phyloP scores from a whole-genome alignment of 2,797 vertebrate species.

The Sphenopsis melanotis region DNA sequence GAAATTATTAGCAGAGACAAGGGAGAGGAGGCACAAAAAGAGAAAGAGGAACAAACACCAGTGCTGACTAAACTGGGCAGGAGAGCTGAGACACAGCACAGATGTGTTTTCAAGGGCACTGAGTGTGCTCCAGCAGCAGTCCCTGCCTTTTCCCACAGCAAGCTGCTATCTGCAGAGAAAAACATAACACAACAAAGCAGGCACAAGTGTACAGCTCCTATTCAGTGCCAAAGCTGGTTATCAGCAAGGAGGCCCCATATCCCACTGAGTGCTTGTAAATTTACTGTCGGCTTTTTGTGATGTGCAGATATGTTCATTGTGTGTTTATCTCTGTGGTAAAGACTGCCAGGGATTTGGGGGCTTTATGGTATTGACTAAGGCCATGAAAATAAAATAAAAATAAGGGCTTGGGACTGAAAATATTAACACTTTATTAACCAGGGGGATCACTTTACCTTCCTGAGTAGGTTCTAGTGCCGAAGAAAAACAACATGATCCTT shows the following conservation, averaged over 20 bases:
- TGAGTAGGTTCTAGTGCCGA: not conserved
- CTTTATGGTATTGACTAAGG: not conserved
- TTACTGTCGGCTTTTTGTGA: not conserved
- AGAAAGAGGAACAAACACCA: not conserved
- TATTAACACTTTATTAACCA: not conserved
- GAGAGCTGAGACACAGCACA: not conserved
- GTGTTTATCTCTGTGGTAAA: not conserved
- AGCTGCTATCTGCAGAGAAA: not conserved
- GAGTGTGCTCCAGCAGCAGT: not conserved
- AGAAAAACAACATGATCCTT: not conserved
- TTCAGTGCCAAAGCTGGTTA: slow-evolving; percentile 1
- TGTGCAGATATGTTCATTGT: not conserved
- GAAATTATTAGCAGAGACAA: not conserved
- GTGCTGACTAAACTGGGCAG: not conserved
- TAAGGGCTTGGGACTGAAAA: not conserved
- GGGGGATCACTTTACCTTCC: not conserved
- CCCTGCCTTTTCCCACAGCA: not conserved
- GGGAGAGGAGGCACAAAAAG: not conserved
- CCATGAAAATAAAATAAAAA: slow-evolving; percentile 5
- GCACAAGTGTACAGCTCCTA: not conserved
- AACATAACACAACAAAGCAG: not conserved
- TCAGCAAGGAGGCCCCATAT: not conserved
- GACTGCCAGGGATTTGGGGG: not conserved
- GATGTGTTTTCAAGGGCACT: not conserved
- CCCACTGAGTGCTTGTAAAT: not conserved